Percentiles rank a stretch among this genome's conserved stretches.
Conservation (phyloP, 2,888 invertebrate genomes). For the Atethmia centrago region DNA sequence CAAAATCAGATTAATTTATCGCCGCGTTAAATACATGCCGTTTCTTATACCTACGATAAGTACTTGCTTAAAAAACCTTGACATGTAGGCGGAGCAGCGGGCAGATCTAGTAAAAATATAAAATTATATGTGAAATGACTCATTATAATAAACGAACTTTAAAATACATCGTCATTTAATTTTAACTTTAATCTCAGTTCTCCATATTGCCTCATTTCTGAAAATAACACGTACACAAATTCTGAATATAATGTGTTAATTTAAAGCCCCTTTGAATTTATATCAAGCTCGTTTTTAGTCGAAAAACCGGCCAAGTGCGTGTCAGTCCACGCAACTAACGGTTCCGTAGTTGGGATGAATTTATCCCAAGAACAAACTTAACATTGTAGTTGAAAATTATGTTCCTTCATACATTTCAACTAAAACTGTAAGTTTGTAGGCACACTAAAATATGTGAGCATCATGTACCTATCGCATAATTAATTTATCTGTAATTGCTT, state of each 20-base stretch:
- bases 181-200: slow-evolving; percentile 31
- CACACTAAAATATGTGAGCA: too few relatives aligned
- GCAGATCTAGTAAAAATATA: not conserved
- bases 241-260: slow-evolving; percentile 18
- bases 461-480: too few relatives aligned
- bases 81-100: not conserved
- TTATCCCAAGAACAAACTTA: too few relatives aligned
- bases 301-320: not conserved
- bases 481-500: too few relatives aligned
- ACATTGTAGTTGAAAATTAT: too few relatives aligned
- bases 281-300: slow-evolving; percentile 22
- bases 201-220: slow-evolving; percentile 9
- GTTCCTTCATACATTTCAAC: too few relatives aligned
- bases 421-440: too few relatives aligned
- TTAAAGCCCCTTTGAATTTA: slow-evolving; percentile 26
- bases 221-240: slow-evolving; percentile 35
- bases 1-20: too few relatives aligned
- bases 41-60: too few relatives aligned
- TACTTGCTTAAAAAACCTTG: not conserved
- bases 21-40: too few relatives aligned
- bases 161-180: slow-evolving; percentile 8
- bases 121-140: not conserved
- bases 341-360: too few relatives aligned
- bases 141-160: slow-evolving; percentile 15
- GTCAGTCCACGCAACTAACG: too few relatives aligned